phyloP scores from a whole-genome alignment of 2,888 invertebrate species.

The Anaspis maculata region DNA sequence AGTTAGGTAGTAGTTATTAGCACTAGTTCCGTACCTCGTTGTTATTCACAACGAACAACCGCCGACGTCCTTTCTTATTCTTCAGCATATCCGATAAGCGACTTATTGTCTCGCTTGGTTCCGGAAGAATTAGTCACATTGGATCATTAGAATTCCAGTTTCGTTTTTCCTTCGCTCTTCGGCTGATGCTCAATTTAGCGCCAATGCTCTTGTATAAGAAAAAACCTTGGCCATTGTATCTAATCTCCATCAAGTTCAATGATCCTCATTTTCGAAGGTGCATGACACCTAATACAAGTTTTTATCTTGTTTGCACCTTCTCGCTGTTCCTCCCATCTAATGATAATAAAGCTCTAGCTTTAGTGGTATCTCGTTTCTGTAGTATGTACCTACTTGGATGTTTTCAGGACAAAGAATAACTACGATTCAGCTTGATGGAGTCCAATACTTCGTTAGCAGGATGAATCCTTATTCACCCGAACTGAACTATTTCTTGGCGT shows the following conservation, averaged over 20 bases:
- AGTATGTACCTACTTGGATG: no score
- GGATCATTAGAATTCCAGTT: no score
- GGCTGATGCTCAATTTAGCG: no score
- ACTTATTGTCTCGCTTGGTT: conserved; percentile 10
- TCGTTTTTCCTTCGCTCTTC: no score
- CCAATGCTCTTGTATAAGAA: no score
- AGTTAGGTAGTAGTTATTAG: no score
- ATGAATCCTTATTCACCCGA: conserved; percentile 84
- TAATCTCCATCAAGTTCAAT: conserved; percentile 8
- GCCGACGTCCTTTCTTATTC: no score
- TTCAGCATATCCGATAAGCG: conserved; percentile 8
- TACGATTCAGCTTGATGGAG: conserved; percentile 76
- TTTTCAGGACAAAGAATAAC: conserved; percentile 78
- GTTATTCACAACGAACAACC: conserved; percentile 11
- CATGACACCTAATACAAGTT: conserved; percentile 8
- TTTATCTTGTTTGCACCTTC: conserved; percentile 13
- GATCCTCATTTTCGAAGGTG: conserved; percentile 8
- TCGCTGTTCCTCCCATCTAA: no score
- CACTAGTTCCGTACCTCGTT: conserved; percentile 11
- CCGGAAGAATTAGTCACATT: no score
- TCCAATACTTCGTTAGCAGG: conserved; percentile 77
- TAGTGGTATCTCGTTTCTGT: conserved; percentile 6
- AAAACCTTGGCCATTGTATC: no score
- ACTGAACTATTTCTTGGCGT: conserved; percentile 78
- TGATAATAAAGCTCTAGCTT: conserved; percentile 7